Percentiles rank a stretch among this genome's conserved stretches.
These are phyloP conservation scores for Pararge aegeria DNA, from an alignment of 1,140 invertebrate species.

Conservation along the genomic window DNA sequence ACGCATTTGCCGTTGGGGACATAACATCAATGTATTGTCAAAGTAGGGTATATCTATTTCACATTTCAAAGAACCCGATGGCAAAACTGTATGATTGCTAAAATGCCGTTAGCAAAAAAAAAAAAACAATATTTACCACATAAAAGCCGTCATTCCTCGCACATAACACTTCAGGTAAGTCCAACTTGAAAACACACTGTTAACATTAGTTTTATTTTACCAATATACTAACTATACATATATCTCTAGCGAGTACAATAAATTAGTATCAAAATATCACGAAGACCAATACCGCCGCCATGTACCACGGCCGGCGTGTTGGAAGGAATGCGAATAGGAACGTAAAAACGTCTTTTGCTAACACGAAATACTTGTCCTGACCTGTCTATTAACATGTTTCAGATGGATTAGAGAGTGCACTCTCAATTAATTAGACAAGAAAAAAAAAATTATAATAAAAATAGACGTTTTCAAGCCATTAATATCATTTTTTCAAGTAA, in stretches of 20 bases:
- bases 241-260: conserved; percentile 13
- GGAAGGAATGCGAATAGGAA: conserved; percentile 26
- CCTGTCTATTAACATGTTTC: no score
- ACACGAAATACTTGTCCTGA: neutral
- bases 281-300: conserved; percentile 17
- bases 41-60: no score
- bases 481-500: no score
- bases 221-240: neutral
- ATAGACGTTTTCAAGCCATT: no score
- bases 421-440: no score
- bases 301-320: conserved; percentile 1
- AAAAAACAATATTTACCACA: conserved; percentile 9
- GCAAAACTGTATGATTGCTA: neutral
- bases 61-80: no score
- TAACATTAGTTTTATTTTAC: conserved; percentile 30
- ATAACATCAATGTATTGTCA: no score
- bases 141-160: conserved; percentile 39
- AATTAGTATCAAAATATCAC: conserved; percentile 41
- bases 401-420: no score
- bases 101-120: neutral
- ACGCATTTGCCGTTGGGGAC: no score
- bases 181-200: conserved; percentile 50
- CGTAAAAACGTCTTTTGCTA: neutral
- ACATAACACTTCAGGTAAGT: conserved; percentile 45
- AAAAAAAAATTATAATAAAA: no score